Evolutionary conservation across 2,888 invertebrate species (phyloP).

Genomic region (Didymodactylos carnosus): DNA sequence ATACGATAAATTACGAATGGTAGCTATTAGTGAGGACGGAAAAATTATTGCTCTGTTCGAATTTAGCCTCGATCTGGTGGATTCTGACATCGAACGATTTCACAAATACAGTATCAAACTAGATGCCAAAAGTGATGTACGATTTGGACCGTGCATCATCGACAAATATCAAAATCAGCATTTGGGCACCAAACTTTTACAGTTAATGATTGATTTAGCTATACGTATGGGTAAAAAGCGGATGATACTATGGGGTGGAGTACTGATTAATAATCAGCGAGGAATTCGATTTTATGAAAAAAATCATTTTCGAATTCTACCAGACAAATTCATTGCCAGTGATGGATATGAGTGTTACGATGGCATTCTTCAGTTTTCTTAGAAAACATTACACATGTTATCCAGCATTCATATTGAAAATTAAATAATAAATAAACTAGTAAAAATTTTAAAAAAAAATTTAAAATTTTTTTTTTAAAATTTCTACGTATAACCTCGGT

Average conservation of each 20-base stretch:
- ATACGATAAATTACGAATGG: neutral
- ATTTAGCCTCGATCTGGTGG: neutral
- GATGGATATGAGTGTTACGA: neutral
- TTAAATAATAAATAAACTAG: no score
- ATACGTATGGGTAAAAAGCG: neutral
- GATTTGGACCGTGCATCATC: neutral
- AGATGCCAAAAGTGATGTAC: neutral
- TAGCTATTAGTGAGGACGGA: neutral
- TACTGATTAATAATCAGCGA: neutral
- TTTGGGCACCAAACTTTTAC: neutral
- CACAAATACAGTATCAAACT: neutral
- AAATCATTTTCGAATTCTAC: neutral
- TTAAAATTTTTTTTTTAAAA: no score
- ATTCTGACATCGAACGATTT: neutral
- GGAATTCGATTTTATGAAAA: neutral
- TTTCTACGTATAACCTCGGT: no score
- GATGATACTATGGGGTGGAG: neutral
- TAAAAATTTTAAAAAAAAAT: no score
- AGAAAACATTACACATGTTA: no score
- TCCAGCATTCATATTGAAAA: no score
- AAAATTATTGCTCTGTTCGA: neutral
- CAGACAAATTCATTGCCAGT: neutral
- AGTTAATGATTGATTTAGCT: neutral
- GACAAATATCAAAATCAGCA: neutral
- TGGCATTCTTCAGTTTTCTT: neutral